Conservation (phyloP, 2,888 invertebrate species). For the Drosophila nr. fundita region DNA sequence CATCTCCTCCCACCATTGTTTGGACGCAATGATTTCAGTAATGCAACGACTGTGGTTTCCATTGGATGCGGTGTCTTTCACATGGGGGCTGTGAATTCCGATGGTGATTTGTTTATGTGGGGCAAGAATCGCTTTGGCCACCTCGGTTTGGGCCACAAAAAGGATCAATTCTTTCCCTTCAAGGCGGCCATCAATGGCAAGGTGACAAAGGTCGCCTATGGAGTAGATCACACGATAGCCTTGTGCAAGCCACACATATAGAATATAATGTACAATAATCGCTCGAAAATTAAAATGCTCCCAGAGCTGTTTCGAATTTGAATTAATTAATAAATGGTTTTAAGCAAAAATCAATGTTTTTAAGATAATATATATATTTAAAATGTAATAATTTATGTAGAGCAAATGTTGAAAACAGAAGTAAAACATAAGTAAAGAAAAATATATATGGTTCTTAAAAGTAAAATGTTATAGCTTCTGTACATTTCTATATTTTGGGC, state of each 20-base stretch:
- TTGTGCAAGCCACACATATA: conserved; percentile 90
- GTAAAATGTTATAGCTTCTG: conserved; percentile 7
- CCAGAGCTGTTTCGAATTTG: not conserved
- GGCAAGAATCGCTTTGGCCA: conserved; percentile 94
- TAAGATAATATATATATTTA: conserved; percentile 4
- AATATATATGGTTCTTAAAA: conserved; percentile 3
- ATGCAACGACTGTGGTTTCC: conserved; percentile 88
- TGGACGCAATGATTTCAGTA: conserved; percentile 93
- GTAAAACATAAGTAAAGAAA: not conserved
- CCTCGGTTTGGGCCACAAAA: conserved; percentile 91
- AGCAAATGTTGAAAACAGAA: not conserved
- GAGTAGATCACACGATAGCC: conserved; percentile 94
- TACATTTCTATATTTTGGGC: not conserved
- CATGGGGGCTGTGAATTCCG: conserved; percentile 92
- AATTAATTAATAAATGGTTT: not conserved
- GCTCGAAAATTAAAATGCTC: conserved; percentile 5
- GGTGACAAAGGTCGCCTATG: conserved; percentile 90
- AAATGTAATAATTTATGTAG: not conserved
- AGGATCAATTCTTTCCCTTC: conserved; percentile 95
- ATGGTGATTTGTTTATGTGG: conserved; percentile 96
- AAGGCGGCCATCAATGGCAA: conserved; percentile 92
- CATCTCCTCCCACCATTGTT: conserved; percentile 92
- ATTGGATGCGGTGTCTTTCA: conserved; percentile 91
- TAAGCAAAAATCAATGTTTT: conserved; percentile 4
- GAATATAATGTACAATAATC: conserved; percentile 7